phyloP scores from a whole-genome alignment of 2,797 vertebrate species.

The Urosaurus nigricauda region DNA sequence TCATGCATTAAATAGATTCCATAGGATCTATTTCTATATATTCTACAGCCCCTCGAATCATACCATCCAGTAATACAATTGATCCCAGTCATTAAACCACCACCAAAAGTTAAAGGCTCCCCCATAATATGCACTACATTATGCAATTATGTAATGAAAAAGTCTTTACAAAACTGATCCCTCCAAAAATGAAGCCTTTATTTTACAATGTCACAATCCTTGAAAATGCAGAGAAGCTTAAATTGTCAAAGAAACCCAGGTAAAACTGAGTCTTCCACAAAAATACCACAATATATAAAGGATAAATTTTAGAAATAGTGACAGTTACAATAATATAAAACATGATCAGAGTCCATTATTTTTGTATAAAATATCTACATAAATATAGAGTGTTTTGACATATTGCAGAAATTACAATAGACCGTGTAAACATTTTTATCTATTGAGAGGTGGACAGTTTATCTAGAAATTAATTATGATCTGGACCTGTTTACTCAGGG shows the following conservation, averaged over 20 bases:
- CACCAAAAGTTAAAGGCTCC: background rate
- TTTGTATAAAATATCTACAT: conserved; percentile 59
- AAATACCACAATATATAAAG: conserved; percentile 56
- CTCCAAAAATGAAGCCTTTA: background rate
- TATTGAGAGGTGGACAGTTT: background rate
- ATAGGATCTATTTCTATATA: background rate
- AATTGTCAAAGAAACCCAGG: conserved; percentile 42
- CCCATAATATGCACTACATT: background rate
- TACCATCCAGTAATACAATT: background rate
- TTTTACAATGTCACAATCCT: background rate
- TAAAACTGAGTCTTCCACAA: conserved; percentile 37
- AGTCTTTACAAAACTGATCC: conserved; percentile 17
- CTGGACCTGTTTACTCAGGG: background rate
- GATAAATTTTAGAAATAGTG: conserved; percentile 63
- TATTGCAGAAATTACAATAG: conserved; percentile 43
- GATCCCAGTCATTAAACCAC: background rate
- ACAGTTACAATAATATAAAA: conserved; percentile 55
- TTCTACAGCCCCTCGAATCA: background rate
- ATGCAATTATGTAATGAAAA: background rate
- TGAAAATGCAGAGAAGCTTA: conserved; percentile 25
- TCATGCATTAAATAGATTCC: background rate
- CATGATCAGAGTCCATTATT: conserved; percentile 38
- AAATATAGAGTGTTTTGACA: conserved; percentile 43
- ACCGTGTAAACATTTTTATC: conserved; percentile 18
- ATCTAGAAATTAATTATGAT: background rate